These are phyloP conservation scores for Scaptodrosophila latifasciaeformis DNA, from an alignment of 2,888 invertebrate genomes.

Conservation along the genomic window DNA sequence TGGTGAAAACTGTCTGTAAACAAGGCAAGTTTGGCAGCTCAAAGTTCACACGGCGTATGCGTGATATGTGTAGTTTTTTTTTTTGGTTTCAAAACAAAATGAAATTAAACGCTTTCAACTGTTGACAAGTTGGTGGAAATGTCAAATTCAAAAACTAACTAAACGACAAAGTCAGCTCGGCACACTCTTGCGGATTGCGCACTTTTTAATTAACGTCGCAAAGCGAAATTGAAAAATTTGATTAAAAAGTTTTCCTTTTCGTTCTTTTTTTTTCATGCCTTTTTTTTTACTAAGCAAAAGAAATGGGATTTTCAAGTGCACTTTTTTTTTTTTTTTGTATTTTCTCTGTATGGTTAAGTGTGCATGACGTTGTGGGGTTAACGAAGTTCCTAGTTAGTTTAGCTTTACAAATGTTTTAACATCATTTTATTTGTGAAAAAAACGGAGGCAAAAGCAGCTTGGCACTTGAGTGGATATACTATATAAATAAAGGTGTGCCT, in stretches of 20 bases:
- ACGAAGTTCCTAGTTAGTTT: slow-evolving; percentile 62
- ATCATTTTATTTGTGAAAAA: slow-evolving; percentile 56
- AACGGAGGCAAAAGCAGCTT: slow-evolving; percentile 25
- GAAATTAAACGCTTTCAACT: slow-evolving; percentile 40
- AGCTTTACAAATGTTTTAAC: slow-evolving; percentile 60
- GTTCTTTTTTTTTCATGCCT: slow-evolving; percentile 1
- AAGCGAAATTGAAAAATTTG: slow-evolving; percentile 67
- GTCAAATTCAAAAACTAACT: slow-evolving; percentile 41
- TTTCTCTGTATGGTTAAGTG: slow-evolving; percentile 7
- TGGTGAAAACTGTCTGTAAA: too few relatives aligned
- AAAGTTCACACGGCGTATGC: slow-evolving; percentile 43
- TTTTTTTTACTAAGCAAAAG: slow-evolving; percentile 1
- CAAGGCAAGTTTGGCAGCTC: too few relatives aligned
- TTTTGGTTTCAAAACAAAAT: slow-evolving; percentile 35
- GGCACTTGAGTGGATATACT: slow-evolving; percentile 10
- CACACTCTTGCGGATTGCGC: slow-evolving; percentile 19
- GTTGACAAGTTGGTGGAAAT: slow-evolving; percentile 28
- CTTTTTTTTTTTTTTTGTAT: neutral
- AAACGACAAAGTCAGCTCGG: slow-evolving; percentile 9
- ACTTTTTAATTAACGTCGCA: slow-evolving; percentile 61
- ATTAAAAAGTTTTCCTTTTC: slow-evolving; percentile 56
- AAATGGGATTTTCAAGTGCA: slow-evolving; percentile 3
- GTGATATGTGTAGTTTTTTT: too few relatives aligned
- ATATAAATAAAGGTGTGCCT: neutral
- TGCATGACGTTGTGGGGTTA: slow-evolving; percentile 22